Base-by-base conservation (phyloP, 2,797 vertebrate genomes). In the Sebastes itinus region DNA sequence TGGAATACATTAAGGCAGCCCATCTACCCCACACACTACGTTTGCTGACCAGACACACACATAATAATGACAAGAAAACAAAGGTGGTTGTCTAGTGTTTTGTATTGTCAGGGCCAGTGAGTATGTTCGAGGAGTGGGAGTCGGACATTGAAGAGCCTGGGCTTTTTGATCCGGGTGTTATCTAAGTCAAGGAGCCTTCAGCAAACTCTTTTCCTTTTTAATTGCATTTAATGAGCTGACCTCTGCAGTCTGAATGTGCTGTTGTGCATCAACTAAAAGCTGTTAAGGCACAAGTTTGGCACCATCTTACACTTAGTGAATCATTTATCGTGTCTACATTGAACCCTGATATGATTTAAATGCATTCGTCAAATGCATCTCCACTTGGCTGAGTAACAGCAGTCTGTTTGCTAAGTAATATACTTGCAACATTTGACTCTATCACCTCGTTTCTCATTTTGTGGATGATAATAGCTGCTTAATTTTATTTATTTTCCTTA, bases 1-100 rank as follows among this genome's bases (percentile, higher is more conserved):
- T 10, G 49, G 74, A 92, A 89, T 83, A 91, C 66, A 91, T 89
- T 83, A 84, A 75, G 67, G 68, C 25, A 60, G 68, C 23, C 25
- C 65, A 38, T 84, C 69, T 66, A 69, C 79, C 82, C 78, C 81
- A 85, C 92, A 85, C 78, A 82, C 28, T 75, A 62, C 9, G 46
- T 84, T 80, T 71, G 56, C 75, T 55, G 67, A 78, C 33, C 71
- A 76, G 42, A 80, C 33, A 72, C 75, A 68, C 49, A 59, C 38
- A 79, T 38, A 80, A 80, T 81, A 58, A 85, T 72, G 69, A 80
- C 66, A 77, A 59, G 35, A 72, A 72, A 52, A 87, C 75, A 88
- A 88, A 83, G 62, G 80, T 46, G 42, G 54, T 16, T 58, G 59
- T 83, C 46, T 12, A 63, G 18, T 81, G 72, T 80, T 87, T 82